Percentiles rank a stretch among this genome's conserved stretches.
phyloP scores from a whole-genome alignment of 1,140 invertebrate species.

The Eupeodes corollae region DNA sequence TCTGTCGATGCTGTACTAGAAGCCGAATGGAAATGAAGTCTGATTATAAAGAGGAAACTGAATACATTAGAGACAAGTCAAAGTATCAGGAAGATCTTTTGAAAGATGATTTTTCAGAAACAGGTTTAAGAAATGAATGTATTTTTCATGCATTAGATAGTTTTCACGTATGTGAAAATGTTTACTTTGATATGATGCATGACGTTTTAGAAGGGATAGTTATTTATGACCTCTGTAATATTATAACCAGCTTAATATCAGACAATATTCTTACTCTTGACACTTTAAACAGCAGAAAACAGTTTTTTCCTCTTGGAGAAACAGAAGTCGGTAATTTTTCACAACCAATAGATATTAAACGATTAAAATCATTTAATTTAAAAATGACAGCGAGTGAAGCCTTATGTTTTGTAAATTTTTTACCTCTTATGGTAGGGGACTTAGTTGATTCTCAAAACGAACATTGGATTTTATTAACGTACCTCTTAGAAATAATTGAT shows the following conservation, averaged over 20 bases:
- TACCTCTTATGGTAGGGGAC: constrained; percentile 24
- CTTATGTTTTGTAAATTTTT: constrained; percentile 17
- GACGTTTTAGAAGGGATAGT: constrained; percentile 34
- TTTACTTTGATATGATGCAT: constrained; percentile 32
- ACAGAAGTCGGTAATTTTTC: constrained; percentile 3
- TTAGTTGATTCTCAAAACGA: constrained; percentile 15
- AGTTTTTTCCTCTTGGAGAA: constrained; percentile 19
- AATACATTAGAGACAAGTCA: constrained; percentile 1
- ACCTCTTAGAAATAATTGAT: neutral
- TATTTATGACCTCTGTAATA: constrained; percentile 22
- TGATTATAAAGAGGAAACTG: constrained; percentile 4
- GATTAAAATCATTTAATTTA: constrained; percentile 16
- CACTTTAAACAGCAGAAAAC: constrained; percentile 7
- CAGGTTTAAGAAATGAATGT: constrained; percentile 26
- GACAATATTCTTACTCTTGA: constrained; percentile 2
- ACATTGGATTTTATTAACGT: constrained; percentile 11
- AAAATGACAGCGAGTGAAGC: constrained; percentile 26
- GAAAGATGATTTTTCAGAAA: constrained; percentile 3
- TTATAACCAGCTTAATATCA: constrained; percentile 21
- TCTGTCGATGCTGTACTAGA: constrained; percentile 22
- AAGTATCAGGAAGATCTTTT: constrained; percentile 1
- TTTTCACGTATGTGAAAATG: constrained; percentile 32
- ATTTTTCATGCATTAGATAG: constrained; percentile 21
- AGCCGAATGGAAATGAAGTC: no score
- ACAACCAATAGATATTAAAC: neutral